These are phyloP conservation scores for Magallana nippona DNA, from an alignment of 2,888 invertebrate genomes.

Conservation along the genomic window DNA sequence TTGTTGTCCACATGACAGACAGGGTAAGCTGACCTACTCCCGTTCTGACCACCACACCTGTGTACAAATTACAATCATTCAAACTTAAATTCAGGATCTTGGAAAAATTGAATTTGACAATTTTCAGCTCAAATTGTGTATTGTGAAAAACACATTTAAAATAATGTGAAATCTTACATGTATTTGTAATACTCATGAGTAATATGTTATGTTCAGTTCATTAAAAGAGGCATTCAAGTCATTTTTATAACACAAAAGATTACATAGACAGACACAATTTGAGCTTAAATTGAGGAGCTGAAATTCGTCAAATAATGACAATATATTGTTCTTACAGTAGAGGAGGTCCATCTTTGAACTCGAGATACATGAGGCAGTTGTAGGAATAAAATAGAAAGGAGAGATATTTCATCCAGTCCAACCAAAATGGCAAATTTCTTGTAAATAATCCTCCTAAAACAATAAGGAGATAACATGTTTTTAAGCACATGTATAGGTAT, in stretches of 20 bases:
- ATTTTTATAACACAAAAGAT: no score
- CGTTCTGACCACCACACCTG: conserved; percentile 52
- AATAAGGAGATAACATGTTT: not conserved
- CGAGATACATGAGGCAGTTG: conserved; percentile 58
- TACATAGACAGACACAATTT: no score
- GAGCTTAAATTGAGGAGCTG: no score
- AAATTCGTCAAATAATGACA: no score
- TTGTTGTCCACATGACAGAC: conserved; percentile 52
- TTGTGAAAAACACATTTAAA: no score
- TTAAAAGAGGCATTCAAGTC: no score
- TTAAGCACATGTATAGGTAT: not conserved
- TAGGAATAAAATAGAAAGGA: conserved; percentile 62
- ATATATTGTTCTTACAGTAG: conserved; percentile 52
- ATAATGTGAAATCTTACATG: no score
- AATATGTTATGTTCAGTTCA: no score
- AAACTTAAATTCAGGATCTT: not conserved
- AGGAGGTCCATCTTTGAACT: conserved; percentile 58
- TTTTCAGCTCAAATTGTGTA: no score
- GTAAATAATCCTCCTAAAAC: conserved; percentile 62
- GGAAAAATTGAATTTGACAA: no score
- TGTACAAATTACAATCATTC: not conserved
- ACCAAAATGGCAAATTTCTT: conserved; percentile 57
- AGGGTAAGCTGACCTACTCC: conserved; percentile 53
- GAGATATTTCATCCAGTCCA: conserved; percentile 62
- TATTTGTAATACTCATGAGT: no score